A percentile compares a stretch with the other conserved stretches of the same genome.
These are phyloP conservation scores for Corvus cornix DNA, from an alignment of 2,113 vertebrate species.

Conservation along the genomic window DNA sequence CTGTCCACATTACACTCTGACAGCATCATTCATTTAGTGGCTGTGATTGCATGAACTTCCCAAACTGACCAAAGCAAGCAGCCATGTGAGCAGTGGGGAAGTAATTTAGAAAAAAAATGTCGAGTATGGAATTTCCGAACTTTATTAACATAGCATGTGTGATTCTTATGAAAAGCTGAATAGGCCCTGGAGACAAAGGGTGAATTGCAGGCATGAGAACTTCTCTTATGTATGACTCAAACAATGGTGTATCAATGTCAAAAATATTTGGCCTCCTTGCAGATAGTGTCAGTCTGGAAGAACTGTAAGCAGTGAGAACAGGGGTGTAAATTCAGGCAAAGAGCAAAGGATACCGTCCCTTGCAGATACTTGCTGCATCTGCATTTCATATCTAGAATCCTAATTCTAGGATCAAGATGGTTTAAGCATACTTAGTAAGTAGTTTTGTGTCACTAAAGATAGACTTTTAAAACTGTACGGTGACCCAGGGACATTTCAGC, in stretches of 20 bases:
- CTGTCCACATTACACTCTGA: rapidly evolving
- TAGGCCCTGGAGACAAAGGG: background rate
- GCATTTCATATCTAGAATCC: background rate
- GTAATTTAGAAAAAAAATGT: background rate
- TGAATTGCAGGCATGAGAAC: background rate
- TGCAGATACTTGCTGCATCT: background rate
- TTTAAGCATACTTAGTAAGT: background rate
- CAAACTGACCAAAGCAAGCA: background rate
- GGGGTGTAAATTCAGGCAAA: background rate
- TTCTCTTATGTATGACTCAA: background rate
- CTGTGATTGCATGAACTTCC: background rate
- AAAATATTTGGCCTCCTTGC: background rate
- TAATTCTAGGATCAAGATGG: background rate
- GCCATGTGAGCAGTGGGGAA: background rate
- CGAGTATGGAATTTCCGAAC: background rate
- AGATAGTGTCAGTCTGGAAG: background rate
- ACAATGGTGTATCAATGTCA: background rate
- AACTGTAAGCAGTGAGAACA: background rate
- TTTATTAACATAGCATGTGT: background rate
- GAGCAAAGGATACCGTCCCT: background rate
- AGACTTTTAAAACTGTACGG: background rate
- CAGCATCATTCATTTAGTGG: background rate
- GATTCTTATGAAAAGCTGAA: background rate
- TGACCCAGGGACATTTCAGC: background rate
- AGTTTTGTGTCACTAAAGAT: background rate